phyloP scores from a whole-genome alignment of 2,113 vertebrate genomes.

The Sorex fumeus region DNA sequence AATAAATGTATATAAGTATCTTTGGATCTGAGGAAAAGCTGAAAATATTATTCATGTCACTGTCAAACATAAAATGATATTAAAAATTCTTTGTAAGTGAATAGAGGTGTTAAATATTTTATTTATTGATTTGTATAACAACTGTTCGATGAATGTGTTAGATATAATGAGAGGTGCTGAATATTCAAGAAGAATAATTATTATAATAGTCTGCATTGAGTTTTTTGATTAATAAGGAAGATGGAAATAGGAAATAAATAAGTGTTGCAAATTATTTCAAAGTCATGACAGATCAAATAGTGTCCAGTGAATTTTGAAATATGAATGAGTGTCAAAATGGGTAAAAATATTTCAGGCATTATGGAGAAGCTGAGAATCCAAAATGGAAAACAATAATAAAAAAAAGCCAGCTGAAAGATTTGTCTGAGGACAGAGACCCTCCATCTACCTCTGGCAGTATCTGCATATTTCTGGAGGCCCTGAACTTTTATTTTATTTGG shows the following conservation, averaged over 20 bases:
- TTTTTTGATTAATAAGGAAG: neutral
- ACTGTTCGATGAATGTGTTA: neutral
- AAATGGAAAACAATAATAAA: neutral
- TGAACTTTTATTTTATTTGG: neutral
- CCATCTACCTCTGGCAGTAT: neutral
- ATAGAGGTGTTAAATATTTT: constrained; percentile 27
- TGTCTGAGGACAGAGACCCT: neutral
- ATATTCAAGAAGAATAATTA: neutral
- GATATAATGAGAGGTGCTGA: neutral
- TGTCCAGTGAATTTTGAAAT: neutral
- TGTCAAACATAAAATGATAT: neutral
- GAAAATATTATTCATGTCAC: constrained; percentile 5
- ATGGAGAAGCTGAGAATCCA: neutral
- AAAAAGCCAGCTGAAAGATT: neutral
- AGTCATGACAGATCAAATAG: neutral
- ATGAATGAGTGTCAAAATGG: constrained; percentile 17
- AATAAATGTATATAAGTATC: neutral
- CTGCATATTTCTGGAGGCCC: neutral
- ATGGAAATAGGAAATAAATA: neutral
- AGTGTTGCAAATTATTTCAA: neutral
- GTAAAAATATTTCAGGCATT: neutral
- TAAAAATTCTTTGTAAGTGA: constrained; percentile 18
- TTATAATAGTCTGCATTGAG: neutral
- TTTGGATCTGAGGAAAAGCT: neutral
- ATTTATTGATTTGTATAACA: constrained; percentile 31